These are phyloP conservation scores for Eremophila alpestris DNA, from an alignment of 2,797 vertebrate species.

Conservation along the genomic window DNA sequence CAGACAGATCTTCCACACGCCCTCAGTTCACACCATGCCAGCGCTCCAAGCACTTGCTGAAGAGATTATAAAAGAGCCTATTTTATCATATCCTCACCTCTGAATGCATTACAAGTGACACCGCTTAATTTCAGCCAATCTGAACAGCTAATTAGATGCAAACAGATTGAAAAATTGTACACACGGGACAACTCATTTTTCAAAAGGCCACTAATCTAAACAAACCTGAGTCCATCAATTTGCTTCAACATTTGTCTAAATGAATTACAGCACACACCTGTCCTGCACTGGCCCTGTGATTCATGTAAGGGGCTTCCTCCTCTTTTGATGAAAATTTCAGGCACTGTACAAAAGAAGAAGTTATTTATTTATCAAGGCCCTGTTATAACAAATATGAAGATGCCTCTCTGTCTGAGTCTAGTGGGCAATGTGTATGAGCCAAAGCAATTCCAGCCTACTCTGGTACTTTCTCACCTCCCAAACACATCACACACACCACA, in stretches of 20 bases:
- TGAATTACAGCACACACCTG: constrained; percentile 16
- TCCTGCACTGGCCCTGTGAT: constrained; percentile 3
- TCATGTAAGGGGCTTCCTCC: neutral
- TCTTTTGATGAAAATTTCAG: constrained; percentile 30
- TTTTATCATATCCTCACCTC: constrained; percentile 64
- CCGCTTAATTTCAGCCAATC: constrained; percentile 53
- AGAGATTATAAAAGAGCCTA: constrained; percentile 41
- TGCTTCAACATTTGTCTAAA: constrained; percentile 41
- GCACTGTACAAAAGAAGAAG: neutral
- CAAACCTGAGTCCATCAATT: constrained; percentile 31
- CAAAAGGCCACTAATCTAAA: constrained; percentile 58
- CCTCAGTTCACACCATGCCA: neutral
- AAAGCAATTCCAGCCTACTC: neutral
- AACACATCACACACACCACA: neutral
- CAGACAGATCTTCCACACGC: neutral
- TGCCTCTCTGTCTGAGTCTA: neutral
- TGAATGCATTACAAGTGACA: constrained; percentile 38
- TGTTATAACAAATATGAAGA: neutral
- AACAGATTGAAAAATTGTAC: constrained; percentile 55
- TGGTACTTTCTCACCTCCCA: neutral
- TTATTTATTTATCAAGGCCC: constrained; percentile 13
- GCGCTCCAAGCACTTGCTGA: neutral
- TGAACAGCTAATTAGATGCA: constrained; percentile 63
- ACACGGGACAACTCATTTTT: constrained; percentile 41
- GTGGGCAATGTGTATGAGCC: neutral